These are phyloP conservation scores for Campaea margaritaria DNA, from an alignment of 2,888 invertebrate species.

Conservation along the genomic window DNA sequence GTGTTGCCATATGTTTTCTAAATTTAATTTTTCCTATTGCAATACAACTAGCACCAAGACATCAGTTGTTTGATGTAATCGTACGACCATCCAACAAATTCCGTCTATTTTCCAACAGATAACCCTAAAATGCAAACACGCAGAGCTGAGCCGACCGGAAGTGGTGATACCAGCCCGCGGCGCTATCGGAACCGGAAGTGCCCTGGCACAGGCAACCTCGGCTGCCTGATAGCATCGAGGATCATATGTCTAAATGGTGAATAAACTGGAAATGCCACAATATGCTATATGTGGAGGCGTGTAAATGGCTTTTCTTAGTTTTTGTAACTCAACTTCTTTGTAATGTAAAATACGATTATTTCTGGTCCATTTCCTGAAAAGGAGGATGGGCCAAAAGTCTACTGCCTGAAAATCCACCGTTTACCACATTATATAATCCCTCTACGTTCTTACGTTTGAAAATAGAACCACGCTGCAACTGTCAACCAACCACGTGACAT, in stretches of 20 bases:
- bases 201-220: conserved; percentile 21
- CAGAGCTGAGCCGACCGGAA: conserved; percentile 53
- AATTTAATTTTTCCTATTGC: too few relatives aligned
- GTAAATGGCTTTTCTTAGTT: too few relatives aligned
- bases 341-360: too few relatives aligned
- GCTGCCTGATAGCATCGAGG: conserved; percentile 29
- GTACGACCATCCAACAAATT: neutral
- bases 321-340: too few relatives aligned
- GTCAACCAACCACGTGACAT: conserved; percentile 56
- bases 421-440: conserved; percentile 2
- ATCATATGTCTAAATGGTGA: conserved; percentile 37
- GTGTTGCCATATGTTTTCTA: too few relatives aligned
- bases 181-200: conserved; percentile 56
- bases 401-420: neutral
- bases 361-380: conserved; percentile 1
- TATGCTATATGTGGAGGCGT: too few relatives aligned
- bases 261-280: neutral
- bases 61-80: neutral
- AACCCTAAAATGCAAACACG: conserved; percentile 41
- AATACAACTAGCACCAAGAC: too few relatives aligned
- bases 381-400: conserved; percentile 8
- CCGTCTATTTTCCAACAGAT: conserved; percentile 14
- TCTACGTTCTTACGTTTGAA: conserved; percentile 23
- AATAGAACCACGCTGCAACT: conserved; percentile 25
- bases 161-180: conserved; percentile 55